A percentile compares a stretch with the other conserved stretches of the same genome.
phyloP scores from a whole-genome alignment of 2,888 invertebrate species.

The Sesia bembeciformis region DNA sequence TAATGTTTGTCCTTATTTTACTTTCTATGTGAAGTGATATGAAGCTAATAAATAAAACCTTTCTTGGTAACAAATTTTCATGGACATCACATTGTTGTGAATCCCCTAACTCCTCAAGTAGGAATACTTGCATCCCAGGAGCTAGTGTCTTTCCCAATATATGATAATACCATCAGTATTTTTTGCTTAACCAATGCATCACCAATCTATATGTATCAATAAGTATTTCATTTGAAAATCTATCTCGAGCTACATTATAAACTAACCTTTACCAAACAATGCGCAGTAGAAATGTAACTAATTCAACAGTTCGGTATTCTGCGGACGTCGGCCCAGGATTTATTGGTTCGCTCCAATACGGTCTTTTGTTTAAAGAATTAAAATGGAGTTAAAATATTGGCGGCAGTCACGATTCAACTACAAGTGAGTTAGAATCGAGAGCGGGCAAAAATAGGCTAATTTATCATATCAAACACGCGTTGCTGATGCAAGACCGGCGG shows the following conservation, averaged over 20 bases:
- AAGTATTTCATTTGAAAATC: no score
- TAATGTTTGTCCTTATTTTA: no score
- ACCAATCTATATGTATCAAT: no score
- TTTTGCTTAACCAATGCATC: no score
- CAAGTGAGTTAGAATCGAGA: background rate
- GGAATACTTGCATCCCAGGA: no score
- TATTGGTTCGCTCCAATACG: slow-evolving; percentile 22
- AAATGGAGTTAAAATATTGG: slow-evolving; percentile 2
- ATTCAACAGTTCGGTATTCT: slow-evolving; percentile 14
- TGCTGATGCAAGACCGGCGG: background rate
- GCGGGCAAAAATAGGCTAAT: background rate
- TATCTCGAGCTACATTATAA: background rate
- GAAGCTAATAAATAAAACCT: no score
- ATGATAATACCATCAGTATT: no score
- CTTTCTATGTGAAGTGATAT: no score
- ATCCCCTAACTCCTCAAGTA: no score
- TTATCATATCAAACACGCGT: background rate
- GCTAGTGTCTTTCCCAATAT: no score
- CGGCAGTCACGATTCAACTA: slow-evolving; percentile 12
- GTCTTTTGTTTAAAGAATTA: slow-evolving; percentile 17
- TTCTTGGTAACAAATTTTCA: no score
- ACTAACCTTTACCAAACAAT: background rate
- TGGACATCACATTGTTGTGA: no score
- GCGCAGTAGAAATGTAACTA: slow-evolving; percentile 6
- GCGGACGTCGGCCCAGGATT: slow-evolving; percentile 22